phyloP scores from a whole-genome alignment of 2,797 vertebrate species.

The Betta splendens region DNA sequence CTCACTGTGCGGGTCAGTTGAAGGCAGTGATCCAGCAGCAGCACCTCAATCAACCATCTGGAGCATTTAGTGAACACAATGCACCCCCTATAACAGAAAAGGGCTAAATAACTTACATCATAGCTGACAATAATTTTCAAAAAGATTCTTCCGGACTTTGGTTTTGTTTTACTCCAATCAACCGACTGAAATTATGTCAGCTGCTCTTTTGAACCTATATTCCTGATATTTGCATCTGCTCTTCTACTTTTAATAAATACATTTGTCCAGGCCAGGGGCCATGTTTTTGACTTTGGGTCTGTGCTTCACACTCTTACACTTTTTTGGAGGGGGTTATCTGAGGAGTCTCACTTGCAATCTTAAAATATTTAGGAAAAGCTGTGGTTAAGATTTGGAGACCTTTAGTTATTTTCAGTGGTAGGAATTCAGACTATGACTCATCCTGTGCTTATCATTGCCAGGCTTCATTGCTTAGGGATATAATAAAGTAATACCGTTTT shows the following conservation, averaged over 20 bases:
- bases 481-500: constrained; percentile 9
- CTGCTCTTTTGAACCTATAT: too few relatives aligned
- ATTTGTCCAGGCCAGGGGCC: too few relatives aligned
- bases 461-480: constrained; percentile 6
- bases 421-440: constrained; percentile 44
- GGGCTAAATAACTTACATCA: constrained; percentile 27
- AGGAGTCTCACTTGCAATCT: background rate
- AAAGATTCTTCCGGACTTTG: too few relatives aligned
- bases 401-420: constrained; percentile 21
- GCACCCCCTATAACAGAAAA: constrained; percentile 12
- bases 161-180: too few relatives aligned
- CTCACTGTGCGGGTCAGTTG: constrained; percentile 34
- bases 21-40: constrained; percentile 54
- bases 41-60: constrained; percentile 65
- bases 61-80: constrained; percentile 56
- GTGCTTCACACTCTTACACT: too few relatives aligned
- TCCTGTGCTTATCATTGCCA: background rate
- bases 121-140: background rate
- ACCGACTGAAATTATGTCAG: too few relatives aligned
- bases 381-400: constrained; percentile 18
- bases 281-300: too few relatives aligned
- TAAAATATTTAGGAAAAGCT: constrained; percentile 20
- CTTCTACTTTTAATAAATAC: too few relatives aligned
- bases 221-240: too few relatives aligned
- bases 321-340: background rate